These are phyloP conservation scores for Eueides isabella DNA, from an alignment of 1,140 invertebrate species.

Conservation along the genomic window DNA sequence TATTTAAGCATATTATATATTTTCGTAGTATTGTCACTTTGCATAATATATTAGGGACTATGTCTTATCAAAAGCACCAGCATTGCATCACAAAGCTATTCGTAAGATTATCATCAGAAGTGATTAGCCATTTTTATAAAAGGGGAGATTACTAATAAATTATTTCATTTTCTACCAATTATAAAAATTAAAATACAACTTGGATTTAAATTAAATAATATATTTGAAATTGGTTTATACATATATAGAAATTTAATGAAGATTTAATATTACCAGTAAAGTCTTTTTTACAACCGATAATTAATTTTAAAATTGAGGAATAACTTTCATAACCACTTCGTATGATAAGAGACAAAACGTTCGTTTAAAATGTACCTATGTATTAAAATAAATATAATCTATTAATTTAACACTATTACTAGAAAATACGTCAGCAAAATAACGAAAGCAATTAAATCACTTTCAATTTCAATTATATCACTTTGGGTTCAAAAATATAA, in stretches of 20 bases:
- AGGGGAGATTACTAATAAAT: not conserved
- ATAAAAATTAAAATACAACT: no score
- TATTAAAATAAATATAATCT: no score
- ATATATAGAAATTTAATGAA: not conserved
- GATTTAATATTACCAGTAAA: not conserved
- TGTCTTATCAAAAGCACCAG: conserved; percentile 28
- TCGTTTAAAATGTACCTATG: not conserved
- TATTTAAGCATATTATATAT: conserved; percentile 12
- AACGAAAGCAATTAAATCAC: conserved; percentile 10
- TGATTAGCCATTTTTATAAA: not conserved
- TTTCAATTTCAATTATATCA: conserved; percentile 10
- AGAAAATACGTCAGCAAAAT: not conserved
- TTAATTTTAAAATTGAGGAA: not conserved
- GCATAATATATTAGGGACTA: conserved; percentile 1
- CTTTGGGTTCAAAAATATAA: conserved; percentile 2
- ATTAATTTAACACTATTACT: not conserved
- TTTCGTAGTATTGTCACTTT: conserved; percentile 20
- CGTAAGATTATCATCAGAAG: not conserved
- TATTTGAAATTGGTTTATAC: not conserved
- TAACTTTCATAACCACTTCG: not conserved
- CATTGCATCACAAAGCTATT: conserved; percentile 21
- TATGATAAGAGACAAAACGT: not conserved
- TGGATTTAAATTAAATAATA: no score
- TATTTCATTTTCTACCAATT: no score
- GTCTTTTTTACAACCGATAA: not conserved